phyloP scores from a whole-genome alignment of 2,113 vertebrate species.

The Gorilla gorilla region DNA sequence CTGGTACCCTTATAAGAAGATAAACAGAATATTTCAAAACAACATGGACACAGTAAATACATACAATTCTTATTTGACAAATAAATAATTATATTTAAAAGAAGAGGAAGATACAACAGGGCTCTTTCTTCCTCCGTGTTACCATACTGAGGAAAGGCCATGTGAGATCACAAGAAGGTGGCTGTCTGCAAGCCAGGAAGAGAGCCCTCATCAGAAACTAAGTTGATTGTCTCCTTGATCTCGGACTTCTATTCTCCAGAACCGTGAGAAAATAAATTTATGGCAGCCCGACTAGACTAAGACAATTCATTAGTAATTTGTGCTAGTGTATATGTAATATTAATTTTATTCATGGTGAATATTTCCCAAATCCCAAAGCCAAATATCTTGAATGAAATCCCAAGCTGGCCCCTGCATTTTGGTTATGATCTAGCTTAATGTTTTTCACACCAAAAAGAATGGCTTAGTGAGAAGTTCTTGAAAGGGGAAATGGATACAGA shows the following conservation, averaged over 20 bases:
- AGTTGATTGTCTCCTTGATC: neutral
- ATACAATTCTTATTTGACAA: neutral
- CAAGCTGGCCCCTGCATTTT: neutral
- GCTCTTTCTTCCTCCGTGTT: rapidly evolving
- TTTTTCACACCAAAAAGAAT: neutral
- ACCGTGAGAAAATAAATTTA: neutral
- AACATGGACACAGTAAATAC: neutral
- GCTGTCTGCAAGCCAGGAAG: neutral
- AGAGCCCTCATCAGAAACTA: neutral
- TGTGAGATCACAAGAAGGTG: no score
- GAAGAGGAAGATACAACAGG: neutral
- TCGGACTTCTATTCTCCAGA: neutral
- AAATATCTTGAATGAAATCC: neutral
- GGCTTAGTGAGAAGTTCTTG: neutral
- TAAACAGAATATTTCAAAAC: neutral
- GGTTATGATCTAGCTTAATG: rapidly evolving
- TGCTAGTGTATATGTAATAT: neutral
- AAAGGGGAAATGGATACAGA: neutral
- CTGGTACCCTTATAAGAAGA: neutral
- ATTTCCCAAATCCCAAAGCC: neutral
- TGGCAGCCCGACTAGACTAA: neutral
- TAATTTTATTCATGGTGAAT: neutral
- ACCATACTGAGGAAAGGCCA: neutral
- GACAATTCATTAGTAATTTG: neutral
- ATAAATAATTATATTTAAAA: neutral